Evolutionary conservation across 2,113 vertebrate species (phyloP).

Genomic region (Aramus guarauna): DNA sequence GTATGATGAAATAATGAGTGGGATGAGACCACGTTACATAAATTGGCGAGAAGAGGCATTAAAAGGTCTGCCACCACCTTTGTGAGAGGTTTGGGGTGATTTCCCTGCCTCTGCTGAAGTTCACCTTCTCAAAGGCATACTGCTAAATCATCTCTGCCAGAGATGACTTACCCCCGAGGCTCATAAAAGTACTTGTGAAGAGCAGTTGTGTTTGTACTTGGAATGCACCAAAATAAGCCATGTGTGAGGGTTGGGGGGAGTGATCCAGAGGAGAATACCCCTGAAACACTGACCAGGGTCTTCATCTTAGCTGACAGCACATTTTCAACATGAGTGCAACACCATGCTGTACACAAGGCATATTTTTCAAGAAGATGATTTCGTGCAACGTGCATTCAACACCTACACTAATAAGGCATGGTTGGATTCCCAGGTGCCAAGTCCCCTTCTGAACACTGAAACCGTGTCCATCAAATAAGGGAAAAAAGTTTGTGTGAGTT

Average conservation of each 20-base stretch:
- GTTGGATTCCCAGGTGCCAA: background rate
- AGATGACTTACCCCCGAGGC: slow-evolving; percentile 42
- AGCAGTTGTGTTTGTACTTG: background rate
- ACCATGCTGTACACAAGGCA: background rate
- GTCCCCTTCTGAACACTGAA: background rate
- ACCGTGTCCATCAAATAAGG: background rate
- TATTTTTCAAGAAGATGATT: background rate
- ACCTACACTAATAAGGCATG: background rate
- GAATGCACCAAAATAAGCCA: background rate
- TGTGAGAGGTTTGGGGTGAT: background rate
- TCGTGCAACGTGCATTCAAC: rapidly evolving
- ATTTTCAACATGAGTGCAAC: background rate
- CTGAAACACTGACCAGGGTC: background rate
- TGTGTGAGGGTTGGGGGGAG: background rate
- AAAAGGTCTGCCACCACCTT: background rate
- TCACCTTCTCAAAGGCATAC: slow-evolving; percentile 1
- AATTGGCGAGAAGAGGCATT: slow-evolving; percentile 32
- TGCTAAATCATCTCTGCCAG: slow-evolving; percentile 40
- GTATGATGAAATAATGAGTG: slow-evolving; percentile 68
- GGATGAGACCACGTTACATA: slow-evolving; percentile 67
- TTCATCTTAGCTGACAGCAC: background rate
- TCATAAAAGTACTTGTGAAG: slow-evolving; percentile 31
- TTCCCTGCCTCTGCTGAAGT: background rate
- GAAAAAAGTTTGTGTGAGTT: background rate
- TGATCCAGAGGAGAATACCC: background rate